These are phyloP conservation scores for Cyprinodon tularosa DNA, from an alignment of 2,113 vertebrate genomes.

Conservation along the genomic window DNA sequence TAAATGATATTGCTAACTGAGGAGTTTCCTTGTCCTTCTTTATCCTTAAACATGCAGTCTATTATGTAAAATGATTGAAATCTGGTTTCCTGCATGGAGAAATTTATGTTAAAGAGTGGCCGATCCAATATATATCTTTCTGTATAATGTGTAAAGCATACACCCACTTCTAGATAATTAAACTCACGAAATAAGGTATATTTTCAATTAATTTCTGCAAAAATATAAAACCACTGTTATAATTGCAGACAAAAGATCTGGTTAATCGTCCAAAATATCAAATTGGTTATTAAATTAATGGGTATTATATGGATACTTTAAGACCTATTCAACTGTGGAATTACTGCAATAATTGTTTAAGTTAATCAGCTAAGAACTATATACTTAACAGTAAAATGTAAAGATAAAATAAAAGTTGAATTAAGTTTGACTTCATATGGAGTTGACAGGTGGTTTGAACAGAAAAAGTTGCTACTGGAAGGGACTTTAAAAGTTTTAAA, in stretches of 20 bases:
- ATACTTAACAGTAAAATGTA: not conserved
- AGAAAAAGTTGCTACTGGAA: too few relatives aligned
- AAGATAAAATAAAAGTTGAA: too few relatives aligned
- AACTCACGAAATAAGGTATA: not conserved
- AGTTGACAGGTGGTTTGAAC: too few relatives aligned
- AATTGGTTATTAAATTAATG: too few relatives aligned
- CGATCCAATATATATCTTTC: not conserved
- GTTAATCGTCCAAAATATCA: too few relatives aligned
- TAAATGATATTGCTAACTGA: slow-evolving; percentile 84
- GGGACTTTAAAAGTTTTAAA: too few relatives aligned
- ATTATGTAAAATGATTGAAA: too few relatives aligned
- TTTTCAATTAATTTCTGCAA: not conserved
- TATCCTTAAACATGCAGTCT: not conserved
- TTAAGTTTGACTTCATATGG: too few relatives aligned
- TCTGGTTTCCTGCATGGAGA: too few relatives aligned
- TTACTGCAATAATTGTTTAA: not conserved
- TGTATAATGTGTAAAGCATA: not conserved
- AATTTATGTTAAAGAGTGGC: too few relatives aligned
- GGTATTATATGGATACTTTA: not conserved
- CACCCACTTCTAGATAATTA: not conserved
- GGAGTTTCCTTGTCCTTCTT: slow-evolving; percentile 25
- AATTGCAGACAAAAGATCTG: not conserved
- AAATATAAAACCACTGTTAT: not conserved
- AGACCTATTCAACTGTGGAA: not conserved
- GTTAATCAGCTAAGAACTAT: not conserved